Evolutionary conservation across 1,140 invertebrate species (phyloP), one percentile per base, ranked within the genome.

Genomic region (Diachasma alloeum): DNA sequence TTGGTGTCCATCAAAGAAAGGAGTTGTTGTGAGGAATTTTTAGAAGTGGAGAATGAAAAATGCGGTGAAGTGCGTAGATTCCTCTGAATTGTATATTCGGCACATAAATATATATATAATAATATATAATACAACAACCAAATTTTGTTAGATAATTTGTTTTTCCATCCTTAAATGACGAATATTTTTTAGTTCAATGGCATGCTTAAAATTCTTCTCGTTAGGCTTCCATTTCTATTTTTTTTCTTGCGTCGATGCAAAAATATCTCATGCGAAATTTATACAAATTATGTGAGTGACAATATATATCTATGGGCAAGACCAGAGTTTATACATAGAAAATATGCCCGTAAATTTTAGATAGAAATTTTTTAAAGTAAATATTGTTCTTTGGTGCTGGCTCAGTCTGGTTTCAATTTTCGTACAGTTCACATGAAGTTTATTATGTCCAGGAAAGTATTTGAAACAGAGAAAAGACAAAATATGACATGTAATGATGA

Each of bases 41-140:
- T 74, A 78, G 80, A 78, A 63, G n/a, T n/a, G 76, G 31, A 31
- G 31, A 53, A 74, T 79, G 53, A 76, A 81, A 76, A 78, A 82
- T 79, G 72, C 80, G 80, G 78, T 79, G 31, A 31, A 31, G 31
- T 79, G 81, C 76, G 36, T 37, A 42, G 79, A 81, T 82, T 84
- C 77, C 80, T 84, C 31, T 86, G 83, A 80, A 78, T 87, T 87
- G 84, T 88, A 88, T 85, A 89, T 88, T 87, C 83, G 81, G 78
- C 85, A 84, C 76, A 81, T 73, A 78, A 78, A 84, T 84, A 86
- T 83, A 84, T 80, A 82, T 81, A 83, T 84, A 83, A 68, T 69
- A 75, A 37, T 53, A 39, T 70, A 70, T 75, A 69, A 67, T 68
- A 75, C 67, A 70, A 36, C 37, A 56, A n/a, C n/a, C n/a, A 70